Evolutionary conservation across 1,140 invertebrate genomes (phyloP), one percentile per base, ranked within the genome.

Genomic region (Euglossa dilemma): DNA sequence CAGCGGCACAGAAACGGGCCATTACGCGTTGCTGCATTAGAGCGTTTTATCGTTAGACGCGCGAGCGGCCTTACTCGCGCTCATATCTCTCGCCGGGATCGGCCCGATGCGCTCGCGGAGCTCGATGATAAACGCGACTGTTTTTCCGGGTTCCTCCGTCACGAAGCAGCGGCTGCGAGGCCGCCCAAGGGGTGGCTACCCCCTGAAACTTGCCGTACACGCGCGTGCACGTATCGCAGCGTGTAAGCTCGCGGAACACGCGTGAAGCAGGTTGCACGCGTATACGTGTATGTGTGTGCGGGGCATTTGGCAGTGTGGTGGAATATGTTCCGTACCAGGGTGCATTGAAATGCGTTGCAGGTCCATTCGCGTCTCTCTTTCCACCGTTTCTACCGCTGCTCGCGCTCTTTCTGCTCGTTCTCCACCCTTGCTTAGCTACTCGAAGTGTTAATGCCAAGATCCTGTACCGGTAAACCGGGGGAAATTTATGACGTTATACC

Each of bases 391-490:
- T 28, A 14, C 16, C 9, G 23, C 28, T 64, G 18, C 23, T 6
- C 20, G 9, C 28, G 23, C 18, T 6, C 18, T 25, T 36, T 28
- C 20, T 11, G 7, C 50, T 54, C 61, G 16, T 45, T 67, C 23
- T 36, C 66, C 66, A 54, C 28, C 67, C 9, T 52, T 56, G 43
- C 47, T 45, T 74, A 54, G 61, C 71, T 74, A 43, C 71, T 72
- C 54, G 54, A 86, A 89, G 86, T 86, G 88, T 83, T 89, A 88
- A 91, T 85, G 85, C 86, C 76, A 85, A 80, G 74, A 87, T 90
- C 45, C 80, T 47, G 16, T 84, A 85, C 71, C 85, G 80, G 77
- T 86, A 88, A 88, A 86, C 83, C 84, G 77, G 69, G 67, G 59
- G 59, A 80, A 90, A 90, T 90, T 90, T 90, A 90, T 75, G 88